Percentiles rank a stretch among this genome's conserved stretches.
Conservation (phyloP, 2,888 invertebrate species). For the Cryptosula pallasiana region DNA sequence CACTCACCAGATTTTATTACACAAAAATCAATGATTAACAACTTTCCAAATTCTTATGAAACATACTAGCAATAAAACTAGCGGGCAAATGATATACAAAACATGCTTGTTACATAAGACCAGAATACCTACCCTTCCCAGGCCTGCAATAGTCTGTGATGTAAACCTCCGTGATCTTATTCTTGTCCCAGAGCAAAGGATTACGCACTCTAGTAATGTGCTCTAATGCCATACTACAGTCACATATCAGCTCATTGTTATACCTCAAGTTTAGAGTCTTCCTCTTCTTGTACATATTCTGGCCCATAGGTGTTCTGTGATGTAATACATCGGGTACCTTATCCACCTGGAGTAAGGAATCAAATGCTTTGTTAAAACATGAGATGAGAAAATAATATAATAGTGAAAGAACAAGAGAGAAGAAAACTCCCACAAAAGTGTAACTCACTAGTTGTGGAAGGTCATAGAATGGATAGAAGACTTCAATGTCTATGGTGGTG, state of each 20-base stretch:
- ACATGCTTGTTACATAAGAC: too few species aligned
- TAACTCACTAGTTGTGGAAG: not conserved
- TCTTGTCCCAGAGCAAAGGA: not conserved
- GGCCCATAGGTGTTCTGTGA: not conserved
- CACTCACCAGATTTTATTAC: too few species aligned
- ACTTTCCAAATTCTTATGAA: too few species aligned
- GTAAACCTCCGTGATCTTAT: not conserved
- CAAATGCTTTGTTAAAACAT: too few species aligned
- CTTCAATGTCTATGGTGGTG: conserved; percentile 8
- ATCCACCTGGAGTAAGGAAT: not conserved
- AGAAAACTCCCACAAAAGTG: too few species aligned
- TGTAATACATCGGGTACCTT: not conserved
- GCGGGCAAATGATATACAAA: too few species aligned
- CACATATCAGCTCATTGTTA: conserved; percentile 14
- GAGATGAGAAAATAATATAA: too few species aligned
- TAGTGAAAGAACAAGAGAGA: too few species aligned
- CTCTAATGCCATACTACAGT: conserved; percentile 11
- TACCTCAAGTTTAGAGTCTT: not conserved
- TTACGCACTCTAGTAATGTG: not conserved
- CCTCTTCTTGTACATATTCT: not conserved
- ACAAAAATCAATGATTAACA: too few species aligned
- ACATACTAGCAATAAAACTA: too few species aligned
- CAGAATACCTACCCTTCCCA: not conserved
- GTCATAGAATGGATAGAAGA: not conserved
- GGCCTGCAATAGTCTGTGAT: not conserved